Conservation (phyloP, 2,888 invertebrate species). For the Halictus ligatus region DNA sequence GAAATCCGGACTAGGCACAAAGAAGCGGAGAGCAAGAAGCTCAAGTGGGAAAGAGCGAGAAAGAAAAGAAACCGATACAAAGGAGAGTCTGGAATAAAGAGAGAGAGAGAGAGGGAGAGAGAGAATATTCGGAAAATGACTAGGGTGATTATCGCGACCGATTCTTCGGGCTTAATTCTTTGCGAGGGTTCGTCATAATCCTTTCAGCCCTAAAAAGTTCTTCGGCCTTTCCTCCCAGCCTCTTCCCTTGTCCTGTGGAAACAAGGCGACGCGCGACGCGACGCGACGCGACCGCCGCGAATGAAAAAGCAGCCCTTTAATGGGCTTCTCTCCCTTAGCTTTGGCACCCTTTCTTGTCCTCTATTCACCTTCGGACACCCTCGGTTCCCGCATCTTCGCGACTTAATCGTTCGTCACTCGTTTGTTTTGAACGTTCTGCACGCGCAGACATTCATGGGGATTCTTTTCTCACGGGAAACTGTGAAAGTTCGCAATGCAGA, state of each 20-base stretch:
- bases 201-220: constrained; percentile 66
- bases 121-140: constrained; percentile 70
- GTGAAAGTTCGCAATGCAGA: not conserved
- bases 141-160: constrained; percentile 69
- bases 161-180: constrained; percentile 60
- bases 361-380: constrained; percentile 61
- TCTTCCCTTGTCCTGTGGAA: constrained; percentile 26
- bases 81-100: constrained; percentile 3
- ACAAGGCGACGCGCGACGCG: constrained; percentile 42
- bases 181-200: constrained; percentile 68
- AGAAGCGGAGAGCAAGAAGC: not conserved
- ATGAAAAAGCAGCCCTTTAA: constrained; percentile 63
- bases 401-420: constrained; percentile 63
- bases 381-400: constrained; percentile 32
- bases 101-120: not conserved
- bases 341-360: constrained; percentile 54
- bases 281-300: constrained; percentile 17
- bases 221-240: constrained; percentile 1
- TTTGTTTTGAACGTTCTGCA: constrained; percentile 56
- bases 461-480: not conserved
- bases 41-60: not conserved
- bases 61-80: not conserved
- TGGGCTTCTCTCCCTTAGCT: constrained; percentile 59
- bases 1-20: not conserved
- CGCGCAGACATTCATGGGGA: constrained; percentile 17